A percentile compares a stretch with the other conserved stretches of the same genome.
phyloP scores from a whole-genome alignment of 2,113 vertebrate species.

The Osmerus mordax region DNA sequence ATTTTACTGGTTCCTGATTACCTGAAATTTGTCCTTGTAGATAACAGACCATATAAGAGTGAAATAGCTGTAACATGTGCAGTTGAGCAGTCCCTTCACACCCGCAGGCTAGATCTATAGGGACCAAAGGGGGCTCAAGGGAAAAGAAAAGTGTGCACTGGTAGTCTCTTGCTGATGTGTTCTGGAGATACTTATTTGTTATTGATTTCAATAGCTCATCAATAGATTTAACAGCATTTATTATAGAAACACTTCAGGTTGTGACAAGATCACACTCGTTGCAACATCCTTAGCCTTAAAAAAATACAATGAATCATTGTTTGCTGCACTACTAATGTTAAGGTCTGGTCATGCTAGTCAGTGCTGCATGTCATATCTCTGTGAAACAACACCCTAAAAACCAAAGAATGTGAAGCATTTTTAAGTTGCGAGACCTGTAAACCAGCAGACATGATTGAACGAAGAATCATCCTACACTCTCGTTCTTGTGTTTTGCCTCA shows the following conservation, averaged over 20 bases:
- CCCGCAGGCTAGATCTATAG: conserved; percentile 31
- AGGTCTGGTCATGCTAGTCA: too few relatives aligned
- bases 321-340: too few relatives aligned
- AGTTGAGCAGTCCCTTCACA: conserved; percentile 39
- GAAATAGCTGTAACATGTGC: conserved; percentile 46
- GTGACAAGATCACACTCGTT: too few relatives aligned
- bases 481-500: conserved; percentile 23
- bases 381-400: too few relatives aligned
- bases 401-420: too few relatives aligned
- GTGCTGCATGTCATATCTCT: too few relatives aligned
- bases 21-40: conserved; percentile 43
- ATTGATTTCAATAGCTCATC: too few relatives aligned
- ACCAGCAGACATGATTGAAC: conserved; percentile 33
- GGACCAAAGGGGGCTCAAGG: conserved; percentile 30
- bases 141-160: background rate
- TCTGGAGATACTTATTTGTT: too few relatives aligned
- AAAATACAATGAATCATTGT: too few relatives aligned
- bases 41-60: conserved; percentile 38
- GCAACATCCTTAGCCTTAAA: too few relatives aligned
- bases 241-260: too few relatives aligned
- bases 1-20: conserved; percentile 46
- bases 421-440: conserved; percentile 38
- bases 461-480: background rate
- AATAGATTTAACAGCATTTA: too few relatives aligned
- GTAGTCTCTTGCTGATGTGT: background rate